A percentile compares a stretch with the other conserved stretches of the same genome.
phyloP scores from a whole-genome alignment of 2,113 vertebrate species.

The Rana temporaria region DNA sequence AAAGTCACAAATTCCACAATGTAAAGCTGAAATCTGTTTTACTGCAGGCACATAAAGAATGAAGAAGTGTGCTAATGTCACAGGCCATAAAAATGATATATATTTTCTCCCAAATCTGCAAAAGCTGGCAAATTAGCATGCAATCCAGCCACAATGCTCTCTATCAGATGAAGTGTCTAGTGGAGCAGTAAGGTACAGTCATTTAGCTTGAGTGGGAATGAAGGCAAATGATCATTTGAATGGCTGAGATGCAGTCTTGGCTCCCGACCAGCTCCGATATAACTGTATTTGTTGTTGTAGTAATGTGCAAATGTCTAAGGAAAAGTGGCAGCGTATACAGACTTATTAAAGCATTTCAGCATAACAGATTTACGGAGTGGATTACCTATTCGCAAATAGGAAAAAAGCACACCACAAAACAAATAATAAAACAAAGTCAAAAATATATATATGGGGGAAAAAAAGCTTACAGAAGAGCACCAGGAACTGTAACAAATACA shows the following conservation, averaged over 20 bases:
- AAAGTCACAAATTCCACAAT: constrained; percentile 37
- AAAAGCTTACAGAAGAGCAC: too few relatives aligned
- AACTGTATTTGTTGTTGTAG: constrained; percentile 35
- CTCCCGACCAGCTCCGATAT: constrained; percentile 13
- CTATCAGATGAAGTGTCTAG: constrained; percentile 40
- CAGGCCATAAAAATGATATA: constrained; percentile 42
- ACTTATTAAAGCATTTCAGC: constrained; percentile 22
- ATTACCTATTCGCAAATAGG: too few relatives aligned
- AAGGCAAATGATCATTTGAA: constrained; percentile 49
- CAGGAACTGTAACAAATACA: too few relatives aligned
- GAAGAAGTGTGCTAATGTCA: constrained; percentile 42
- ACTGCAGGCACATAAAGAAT: constrained; percentile 48
- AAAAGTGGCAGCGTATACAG: neutral
- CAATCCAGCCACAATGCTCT: constrained; percentile 33
- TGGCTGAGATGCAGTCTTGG: constrained; percentile 44
- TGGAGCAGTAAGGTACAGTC: constrained; percentile 43
- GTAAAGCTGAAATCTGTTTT: constrained; percentile 24
- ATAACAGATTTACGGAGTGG: neutral
- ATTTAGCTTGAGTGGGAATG: constrained; percentile 39
- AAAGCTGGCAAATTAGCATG: constrained; percentile 47
- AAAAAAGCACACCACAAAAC: too few relatives aligned
- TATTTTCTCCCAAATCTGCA: constrained; percentile 45
- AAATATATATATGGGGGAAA: too few relatives aligned
- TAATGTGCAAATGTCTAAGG: constrained; percentile 23
- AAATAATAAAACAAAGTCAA: too few relatives aligned